phyloP scores from a whole-genome alignment of 2,797 vertebrate species.

The Sebastes aleutianus region DNA sequence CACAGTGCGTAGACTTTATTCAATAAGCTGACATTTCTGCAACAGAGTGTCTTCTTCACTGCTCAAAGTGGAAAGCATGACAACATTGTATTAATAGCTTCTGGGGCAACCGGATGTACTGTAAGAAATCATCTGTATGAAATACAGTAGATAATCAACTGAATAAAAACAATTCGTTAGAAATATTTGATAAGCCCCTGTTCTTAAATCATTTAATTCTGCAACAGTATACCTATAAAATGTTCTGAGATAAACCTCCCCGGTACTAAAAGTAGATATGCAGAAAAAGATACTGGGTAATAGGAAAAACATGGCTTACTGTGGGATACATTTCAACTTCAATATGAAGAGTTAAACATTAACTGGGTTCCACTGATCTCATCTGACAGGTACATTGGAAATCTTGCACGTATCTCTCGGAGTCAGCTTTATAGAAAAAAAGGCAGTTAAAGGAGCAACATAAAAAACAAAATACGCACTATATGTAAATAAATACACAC shows the following conservation, averaged over 20 bases:
- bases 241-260: background rate
- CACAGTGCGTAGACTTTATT: background rate
- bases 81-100: background rate
- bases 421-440: background rate
- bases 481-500: background rate
- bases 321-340: background rate
- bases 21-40: background rate
- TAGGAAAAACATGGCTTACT: background rate
- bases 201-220: background rate
- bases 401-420: background rate
- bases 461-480: background rate
- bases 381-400: background rate
- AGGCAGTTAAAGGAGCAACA: background rate
- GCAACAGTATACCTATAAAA: background rate
- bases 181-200: background rate
- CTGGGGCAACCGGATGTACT: no score
- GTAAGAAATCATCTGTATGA: background rate
- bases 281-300: background rate
- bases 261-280: background rate
- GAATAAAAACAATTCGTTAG: background rate
- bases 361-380: background rate
- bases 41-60: background rate
- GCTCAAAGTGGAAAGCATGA: background rate
- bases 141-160: background rate
- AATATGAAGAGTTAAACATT: background rate